Evolutionary conservation across 2,113 vertebrate species (phyloP), one percentile per base, ranked within the genome.

Genomic region (Myrmophylax atrothorax): DNA sequence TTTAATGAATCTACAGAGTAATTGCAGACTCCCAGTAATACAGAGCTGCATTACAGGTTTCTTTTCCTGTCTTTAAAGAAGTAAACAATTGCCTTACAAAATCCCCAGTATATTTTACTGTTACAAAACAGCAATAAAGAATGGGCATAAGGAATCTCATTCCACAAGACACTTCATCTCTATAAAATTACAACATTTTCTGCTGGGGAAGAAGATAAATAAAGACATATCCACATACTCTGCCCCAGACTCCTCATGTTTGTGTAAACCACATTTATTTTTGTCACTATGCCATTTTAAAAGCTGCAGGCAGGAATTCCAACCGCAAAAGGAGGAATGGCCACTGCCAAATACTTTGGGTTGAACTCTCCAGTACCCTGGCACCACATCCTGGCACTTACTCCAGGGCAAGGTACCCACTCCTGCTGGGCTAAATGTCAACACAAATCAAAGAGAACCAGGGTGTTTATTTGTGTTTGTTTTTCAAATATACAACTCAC

Each of bases 111-210:
- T 38, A 75, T 84, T 88, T 84, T 38, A 44, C 53, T 26, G 40
- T 77, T 95, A 58, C 56, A 90, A 94, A 93, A 75, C 33, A 83
- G 55, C 53, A 66, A 53, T 87, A 93, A 94, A 69, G 44, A 74
- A 68, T 50, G 64, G 58, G n/a, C 63, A 64, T 47, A 13, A 78
- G 68, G 69, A 94, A 64, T 47, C 55, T 46, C 59, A 83, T 87
- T 75, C 84, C 77, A 77, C 44, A 78, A 56, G 82, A 84, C 33
- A 58, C 20, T 93, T 92, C 49, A 83, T 66, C 47, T 72, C 87
- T 56, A 35, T 17, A 87, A 87, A 83, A 91, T 75, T 42, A 74
- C 47, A 91, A 29, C 58, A 85, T 74, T 87, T 88, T 82, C 58
- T 85, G 37, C 42, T 63, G 60, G 28, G 26, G 40, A 67, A 77